Conservation (phyloP, 2,888 invertebrate species). For the Phania funesta region DNA sequence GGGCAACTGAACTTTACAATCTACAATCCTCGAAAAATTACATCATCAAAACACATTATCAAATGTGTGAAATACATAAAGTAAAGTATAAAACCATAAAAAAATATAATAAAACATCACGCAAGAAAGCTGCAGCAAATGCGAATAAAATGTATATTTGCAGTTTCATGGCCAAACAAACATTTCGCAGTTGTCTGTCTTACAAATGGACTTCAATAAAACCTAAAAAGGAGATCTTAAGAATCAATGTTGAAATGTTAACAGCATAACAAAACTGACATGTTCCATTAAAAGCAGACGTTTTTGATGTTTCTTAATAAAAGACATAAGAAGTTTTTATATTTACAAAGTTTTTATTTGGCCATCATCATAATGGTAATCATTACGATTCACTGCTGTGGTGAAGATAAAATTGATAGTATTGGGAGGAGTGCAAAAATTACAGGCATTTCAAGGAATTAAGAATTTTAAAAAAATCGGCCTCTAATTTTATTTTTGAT, state of each 20-base stretch:
- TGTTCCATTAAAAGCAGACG: constrained; percentile 77
- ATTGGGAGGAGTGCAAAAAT: neutral
- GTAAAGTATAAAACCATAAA: constrained; percentile 4
- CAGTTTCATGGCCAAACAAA: constrained; percentile 25
- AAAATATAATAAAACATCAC: constrained; percentile 5
- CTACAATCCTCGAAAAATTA: constrained; percentile 25
- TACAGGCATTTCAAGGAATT: too few species aligned
- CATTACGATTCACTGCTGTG: constrained; percentile 1
- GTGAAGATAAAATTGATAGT: neutral
- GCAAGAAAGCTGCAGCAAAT: constrained; percentile 34
- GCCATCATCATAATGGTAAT: neutral
- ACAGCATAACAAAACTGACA: constrained; percentile 72
- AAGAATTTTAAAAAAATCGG: neutral
- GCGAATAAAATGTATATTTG: constrained; percentile 15
- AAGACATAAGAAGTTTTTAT: neutral
- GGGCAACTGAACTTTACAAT: neutral
- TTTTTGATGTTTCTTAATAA: constrained; percentile 42
- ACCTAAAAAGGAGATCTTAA: constrained; percentile 2
- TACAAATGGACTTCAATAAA: constrained; percentile 29
- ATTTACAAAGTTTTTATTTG: neutral
- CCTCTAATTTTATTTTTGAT: too few species aligned
- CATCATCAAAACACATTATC: constrained; percentile 40
- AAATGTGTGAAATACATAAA: constrained; percentile 34
- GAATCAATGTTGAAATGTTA: constrained; percentile 42
- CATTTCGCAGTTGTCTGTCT: neutral